phyloP scores from a whole-genome alignment of 2,888 invertebrate species.

The Conomelus anceps region DNA sequence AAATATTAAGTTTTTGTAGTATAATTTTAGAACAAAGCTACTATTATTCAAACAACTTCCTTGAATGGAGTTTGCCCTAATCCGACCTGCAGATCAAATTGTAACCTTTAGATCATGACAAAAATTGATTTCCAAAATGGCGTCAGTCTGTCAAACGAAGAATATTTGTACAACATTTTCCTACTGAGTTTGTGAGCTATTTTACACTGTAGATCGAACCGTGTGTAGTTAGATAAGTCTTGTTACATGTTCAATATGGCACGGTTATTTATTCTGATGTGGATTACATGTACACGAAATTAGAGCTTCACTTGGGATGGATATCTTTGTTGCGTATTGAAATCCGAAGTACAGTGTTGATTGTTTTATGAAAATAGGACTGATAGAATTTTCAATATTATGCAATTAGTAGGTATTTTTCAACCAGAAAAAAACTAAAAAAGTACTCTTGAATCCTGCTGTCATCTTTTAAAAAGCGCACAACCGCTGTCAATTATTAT shows the following conservation, averaged over 20 bases:
- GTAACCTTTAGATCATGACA: neutral
- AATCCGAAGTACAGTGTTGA: neutral
- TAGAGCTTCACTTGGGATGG: neutral
- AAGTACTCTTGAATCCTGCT: neutral
- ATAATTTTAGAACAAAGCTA: no score
- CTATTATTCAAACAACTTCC: neutral
- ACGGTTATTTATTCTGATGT: neutral
- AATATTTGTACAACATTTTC: neutral
- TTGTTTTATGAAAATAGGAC: neutral
- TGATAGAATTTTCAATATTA: neutral
- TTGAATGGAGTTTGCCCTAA: no score
- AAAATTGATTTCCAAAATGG: no score
- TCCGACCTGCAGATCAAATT: neutral
- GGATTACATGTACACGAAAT: neutral
- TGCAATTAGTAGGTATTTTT: neutral
- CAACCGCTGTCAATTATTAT: no score
- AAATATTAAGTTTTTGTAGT: no score
- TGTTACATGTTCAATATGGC: neutral
- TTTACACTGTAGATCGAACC: neutral
- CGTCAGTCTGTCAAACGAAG: no score
- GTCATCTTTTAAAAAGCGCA: no score
- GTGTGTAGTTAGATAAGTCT: neutral
- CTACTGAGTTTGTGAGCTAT: neutral
- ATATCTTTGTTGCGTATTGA: neutral
- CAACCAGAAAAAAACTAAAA: neutral